These are phyloP conservation scores for Mythimna ferrago DNA, from an alignment of 2,888 invertebrate genomes.

Conservation along the genomic window DNA sequence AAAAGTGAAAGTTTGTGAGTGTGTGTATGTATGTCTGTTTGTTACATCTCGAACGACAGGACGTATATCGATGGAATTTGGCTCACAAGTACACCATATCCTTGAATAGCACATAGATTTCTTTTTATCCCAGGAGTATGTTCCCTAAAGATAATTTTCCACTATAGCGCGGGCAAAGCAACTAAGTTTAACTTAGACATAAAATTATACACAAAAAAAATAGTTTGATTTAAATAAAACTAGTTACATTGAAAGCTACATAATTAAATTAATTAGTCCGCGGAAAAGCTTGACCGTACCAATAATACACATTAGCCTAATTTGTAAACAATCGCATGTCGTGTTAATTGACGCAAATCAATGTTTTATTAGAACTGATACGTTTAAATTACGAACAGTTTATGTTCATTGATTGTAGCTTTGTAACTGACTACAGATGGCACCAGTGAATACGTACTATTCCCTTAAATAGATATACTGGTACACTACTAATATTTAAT, in stretches of 20 bases:
- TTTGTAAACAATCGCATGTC: slow-evolving; percentile 28
- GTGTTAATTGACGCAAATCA: slow-evolving; percentile 25
- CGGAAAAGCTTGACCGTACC: background rate
- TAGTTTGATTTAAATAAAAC: background rate
- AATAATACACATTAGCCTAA: slow-evolving; percentile 9
- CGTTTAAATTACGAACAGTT: background rate
- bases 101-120: no score
- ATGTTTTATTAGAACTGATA: background rate
- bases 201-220: background rate
- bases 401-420: slow-evolving; percentile 13
- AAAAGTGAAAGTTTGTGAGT: no score
- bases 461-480: no score
- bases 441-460: background rate
- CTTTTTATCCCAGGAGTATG: no score
- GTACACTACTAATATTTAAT: no score
- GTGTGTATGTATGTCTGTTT: no score
- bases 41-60: no score
- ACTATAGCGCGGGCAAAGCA: no score
- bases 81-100: no score
- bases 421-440: background rate
- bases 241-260: background rate
- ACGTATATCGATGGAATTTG: no score
- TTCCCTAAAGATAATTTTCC: no score
- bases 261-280: background rate
- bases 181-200: no score